A percentile compares a stretch with the other conserved stretches of the same genome.
Evolutionary conservation across 2,113 vertebrate species (phyloP).

Genomic region (Scophthalmus maximus): DNA sequence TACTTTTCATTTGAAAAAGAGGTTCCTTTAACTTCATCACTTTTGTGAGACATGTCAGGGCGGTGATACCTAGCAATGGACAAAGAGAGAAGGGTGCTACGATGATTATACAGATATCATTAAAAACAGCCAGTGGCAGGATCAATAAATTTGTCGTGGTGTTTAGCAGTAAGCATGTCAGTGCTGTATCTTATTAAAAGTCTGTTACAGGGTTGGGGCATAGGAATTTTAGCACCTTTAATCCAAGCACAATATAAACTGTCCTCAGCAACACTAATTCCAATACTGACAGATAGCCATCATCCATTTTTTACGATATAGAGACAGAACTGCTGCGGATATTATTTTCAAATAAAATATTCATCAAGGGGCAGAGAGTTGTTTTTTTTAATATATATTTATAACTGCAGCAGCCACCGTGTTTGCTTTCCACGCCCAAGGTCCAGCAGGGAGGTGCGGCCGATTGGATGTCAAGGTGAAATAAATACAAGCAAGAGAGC

Average conservation of each 20-base stretch:
- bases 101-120: background rate
- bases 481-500: conserved; percentile 42
- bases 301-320: background rate
- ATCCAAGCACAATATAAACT: conserved; percentile 11
- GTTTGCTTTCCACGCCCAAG: conserved; percentile 2
- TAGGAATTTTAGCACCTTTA: conserved; percentile 28
- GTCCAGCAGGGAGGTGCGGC: conserved; percentile 4
- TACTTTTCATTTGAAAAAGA: background rate
- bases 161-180: conserved; percentile 24
- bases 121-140: conserved; percentile 22
- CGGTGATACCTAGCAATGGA: background rate
- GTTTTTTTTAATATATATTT: conserved; percentile 3
- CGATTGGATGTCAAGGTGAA: conserved; percentile 41
- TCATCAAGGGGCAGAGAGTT: background rate
- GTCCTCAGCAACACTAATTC: background rate
- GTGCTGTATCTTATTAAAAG: conserved; percentile 40
- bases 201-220: conserved; percentile 25
- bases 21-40: background rate
- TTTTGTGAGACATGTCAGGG: background rate
- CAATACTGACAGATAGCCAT: conserved; percentile 10
- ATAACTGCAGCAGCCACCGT: background rate
- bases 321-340: background rate
- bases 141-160: conserved; percentile 46
- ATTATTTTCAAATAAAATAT: conserved; percentile 1
- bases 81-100: background rate